Conservation (phyloP, 1,140 invertebrate genomes). For the Philotrypesis tridentata region DNA sequence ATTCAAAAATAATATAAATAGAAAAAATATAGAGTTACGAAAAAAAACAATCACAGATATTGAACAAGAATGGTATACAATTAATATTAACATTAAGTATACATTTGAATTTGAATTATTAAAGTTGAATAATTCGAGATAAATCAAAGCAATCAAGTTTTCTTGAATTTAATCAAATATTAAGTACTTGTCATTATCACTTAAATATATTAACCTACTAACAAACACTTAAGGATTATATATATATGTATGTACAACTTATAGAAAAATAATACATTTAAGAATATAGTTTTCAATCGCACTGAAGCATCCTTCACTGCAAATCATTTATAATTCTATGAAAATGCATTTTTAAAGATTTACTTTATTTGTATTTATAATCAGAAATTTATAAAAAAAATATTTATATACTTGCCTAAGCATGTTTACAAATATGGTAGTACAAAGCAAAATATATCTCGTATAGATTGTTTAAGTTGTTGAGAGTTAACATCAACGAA, state of each 20-base stretch:
- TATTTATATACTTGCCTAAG: no score
- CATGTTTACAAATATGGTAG: background rate
- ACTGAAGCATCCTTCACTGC: background rate
- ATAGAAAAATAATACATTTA: background rate
- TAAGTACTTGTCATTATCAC: constrained; percentile 10
- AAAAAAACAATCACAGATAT: no score
- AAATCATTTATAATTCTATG: background rate
- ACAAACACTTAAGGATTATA: background rate
- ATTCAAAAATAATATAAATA: no score
- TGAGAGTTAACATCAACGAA: background rate
- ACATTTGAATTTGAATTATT: background rate
- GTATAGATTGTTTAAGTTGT: background rate
- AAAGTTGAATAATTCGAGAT: background rate
- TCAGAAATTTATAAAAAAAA: background rate
- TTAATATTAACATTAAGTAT: background rate
- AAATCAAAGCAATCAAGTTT: background rate
- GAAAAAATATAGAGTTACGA: no score
- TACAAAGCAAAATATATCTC: background rate
- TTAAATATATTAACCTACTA: constrained; percentile 7
- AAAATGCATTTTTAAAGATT: constrained; percentile 12
- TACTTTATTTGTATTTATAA: constrained; percentile 4
- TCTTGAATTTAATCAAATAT: background rate
- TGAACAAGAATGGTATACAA: no score
- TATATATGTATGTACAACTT: background rate
- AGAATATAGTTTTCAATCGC: background rate